A percentile compares a stretch with the other conserved stretches of the same genome.
Conservation (phyloP, 2,888 invertebrate species). For the Cephus sareptanus region DNA sequence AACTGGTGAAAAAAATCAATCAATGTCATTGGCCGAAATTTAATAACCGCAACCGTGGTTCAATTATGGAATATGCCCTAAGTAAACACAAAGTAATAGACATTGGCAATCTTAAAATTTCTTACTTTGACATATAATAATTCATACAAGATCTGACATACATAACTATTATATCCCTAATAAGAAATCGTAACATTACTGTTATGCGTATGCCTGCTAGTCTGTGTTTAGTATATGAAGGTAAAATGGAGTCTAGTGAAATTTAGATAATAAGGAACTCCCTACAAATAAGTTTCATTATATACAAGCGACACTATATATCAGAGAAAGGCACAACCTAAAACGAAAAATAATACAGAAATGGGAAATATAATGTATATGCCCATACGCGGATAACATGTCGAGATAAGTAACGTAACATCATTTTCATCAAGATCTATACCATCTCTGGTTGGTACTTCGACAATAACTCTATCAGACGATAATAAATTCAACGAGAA, state of each 20-base stretch:
- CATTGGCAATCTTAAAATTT: not conserved
- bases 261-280: not conserved
- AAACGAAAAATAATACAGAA: slow-evolving; percentile 78
- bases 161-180: not conserved
- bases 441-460: slow-evolving; percentile 85
- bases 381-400: slow-evolving; percentile 82
- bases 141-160: not conserved
- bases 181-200: not conserved
- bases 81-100: not conserved
- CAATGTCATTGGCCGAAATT: too few relatives aligned
- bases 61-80: too few relatives aligned
- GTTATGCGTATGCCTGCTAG: not conserved
- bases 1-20: too few relatives aligned
- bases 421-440: slow-evolving; percentile 82
- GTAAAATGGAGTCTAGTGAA: too few relatives aligned
- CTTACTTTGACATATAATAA: not conserved
- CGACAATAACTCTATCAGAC: slow-evolving; percentile 84
- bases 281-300: not conserved
- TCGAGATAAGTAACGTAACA: slow-evolving; percentile 77
- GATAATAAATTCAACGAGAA: slow-evolving; percentile 80
- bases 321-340: slow-evolving; percentile 81
- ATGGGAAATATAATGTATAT: slow-evolving; percentile 86
- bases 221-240: not conserved
- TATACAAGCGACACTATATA: not conserved
- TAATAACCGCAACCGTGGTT: too few relatives aligned